Percentiles rank a stretch among this genome's conserved stretches.
phyloP scores from a whole-genome alignment of 23 tunicate species.

The Styela plicata region DNA sequence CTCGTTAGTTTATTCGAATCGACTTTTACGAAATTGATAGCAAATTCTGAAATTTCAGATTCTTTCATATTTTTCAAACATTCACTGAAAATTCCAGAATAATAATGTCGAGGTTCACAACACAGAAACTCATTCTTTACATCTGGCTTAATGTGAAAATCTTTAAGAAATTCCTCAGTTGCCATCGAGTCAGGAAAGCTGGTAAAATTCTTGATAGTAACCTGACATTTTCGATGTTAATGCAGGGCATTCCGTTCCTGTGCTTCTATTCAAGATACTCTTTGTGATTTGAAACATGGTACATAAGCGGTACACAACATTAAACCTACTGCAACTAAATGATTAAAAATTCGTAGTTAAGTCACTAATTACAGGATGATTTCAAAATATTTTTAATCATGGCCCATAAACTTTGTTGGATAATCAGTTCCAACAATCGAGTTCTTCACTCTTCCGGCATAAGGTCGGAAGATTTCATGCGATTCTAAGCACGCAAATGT shows the following conservation, averaged over 20 bases:
- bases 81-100: neutral
- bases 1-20: neutral
- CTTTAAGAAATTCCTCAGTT: neutral
- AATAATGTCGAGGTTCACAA: neutral
- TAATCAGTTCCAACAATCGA: too few species aligned
- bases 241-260: neutral
- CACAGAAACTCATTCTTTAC: neutral
- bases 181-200: neutral
- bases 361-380: too few species aligned
- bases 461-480: too few species aligned
- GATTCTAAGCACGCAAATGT: too few species aligned
- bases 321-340: too few species aligned
- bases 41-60: conserved; percentile 5
- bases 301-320: too few species aligned
- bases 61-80: conserved; percentile 5
- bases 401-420: too few species aligned
- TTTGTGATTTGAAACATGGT: neutral
- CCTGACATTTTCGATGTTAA: neutral
- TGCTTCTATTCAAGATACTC: neutral
- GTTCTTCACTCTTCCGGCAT: too few species aligned
- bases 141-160: neutral
- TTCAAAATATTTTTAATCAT: too few species aligned
- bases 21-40: neutral
- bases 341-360: too few species aligned
- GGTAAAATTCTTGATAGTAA: neutral